Evolutionary conservation across 2,113 vertebrate genomes (phyloP).

Genomic region (Callipepla californica): DNA sequence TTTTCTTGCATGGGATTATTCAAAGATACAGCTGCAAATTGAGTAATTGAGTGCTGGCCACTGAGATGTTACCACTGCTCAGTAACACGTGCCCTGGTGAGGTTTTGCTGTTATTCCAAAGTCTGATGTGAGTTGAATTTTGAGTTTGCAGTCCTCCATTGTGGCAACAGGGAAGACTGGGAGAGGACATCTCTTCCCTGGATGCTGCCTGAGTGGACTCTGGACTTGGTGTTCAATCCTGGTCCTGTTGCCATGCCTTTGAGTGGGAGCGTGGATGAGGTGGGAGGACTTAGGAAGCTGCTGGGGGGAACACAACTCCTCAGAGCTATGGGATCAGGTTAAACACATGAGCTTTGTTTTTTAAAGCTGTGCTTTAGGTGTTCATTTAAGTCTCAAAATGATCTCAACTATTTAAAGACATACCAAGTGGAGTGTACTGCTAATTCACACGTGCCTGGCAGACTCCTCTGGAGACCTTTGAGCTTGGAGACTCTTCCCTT

Average conservation of each 20-base stretch:
- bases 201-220: background rate
- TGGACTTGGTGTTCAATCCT: background rate
- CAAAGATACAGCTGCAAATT: background rate
- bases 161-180: background rate
- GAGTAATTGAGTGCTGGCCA: background rate
- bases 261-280: background rate
- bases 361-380: background rate
- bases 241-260: background rate
- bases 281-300: background rate
- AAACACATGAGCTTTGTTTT: background rate
- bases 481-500: background rate
- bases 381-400: background rate
- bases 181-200: background rate
- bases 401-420: background rate
- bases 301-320: background rate
- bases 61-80: background rate
- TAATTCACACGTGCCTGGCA: background rate
- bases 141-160: background rate
- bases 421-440: background rate
- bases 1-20: slow-evolving; percentile 14
- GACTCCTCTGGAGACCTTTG: background rate
- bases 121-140: background rate
- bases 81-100: background rate
- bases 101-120: background rate
- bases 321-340: background rate